phyloP scores from a whole-genome alignment of 2,888 invertebrate species.

The Tolmerus cingulatus region DNA sequence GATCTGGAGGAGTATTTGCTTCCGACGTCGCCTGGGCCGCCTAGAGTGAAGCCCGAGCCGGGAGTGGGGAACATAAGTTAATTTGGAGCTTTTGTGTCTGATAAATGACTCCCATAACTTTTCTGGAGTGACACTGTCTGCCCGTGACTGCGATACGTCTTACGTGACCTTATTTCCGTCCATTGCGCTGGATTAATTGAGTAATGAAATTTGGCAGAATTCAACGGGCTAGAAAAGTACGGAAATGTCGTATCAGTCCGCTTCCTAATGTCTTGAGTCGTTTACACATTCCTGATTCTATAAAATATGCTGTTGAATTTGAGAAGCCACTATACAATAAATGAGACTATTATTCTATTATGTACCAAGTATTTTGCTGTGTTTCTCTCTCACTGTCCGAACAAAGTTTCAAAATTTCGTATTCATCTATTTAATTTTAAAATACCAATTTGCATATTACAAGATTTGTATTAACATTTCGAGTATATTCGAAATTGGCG shows the following conservation, averaged over 20 bases:
- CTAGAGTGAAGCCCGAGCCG: background rate
- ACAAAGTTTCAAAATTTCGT: too few species aligned
- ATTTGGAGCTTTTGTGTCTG: background rate
- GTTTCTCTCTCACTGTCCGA: too few species aligned
- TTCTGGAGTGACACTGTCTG: background rate
- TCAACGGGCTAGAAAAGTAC: background rate
- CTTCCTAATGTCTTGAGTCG: background rate
- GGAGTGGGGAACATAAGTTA: background rate
- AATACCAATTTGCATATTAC: too few species aligned
- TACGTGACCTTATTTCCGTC: background rate
- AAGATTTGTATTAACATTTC: too few species aligned
- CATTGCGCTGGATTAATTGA: background rate
- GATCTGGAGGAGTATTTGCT: background rate
- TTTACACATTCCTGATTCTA: background rate
- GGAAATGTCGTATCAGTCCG: background rate
- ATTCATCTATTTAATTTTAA: too few species aligned
- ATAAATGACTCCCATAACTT: background rate
- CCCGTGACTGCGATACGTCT: background rate
- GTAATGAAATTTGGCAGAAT: background rate
- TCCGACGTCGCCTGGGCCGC: background rate
- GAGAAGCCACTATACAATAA: background rate
- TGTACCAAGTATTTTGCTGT: too few species aligned
- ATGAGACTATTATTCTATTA: too few species aligned
- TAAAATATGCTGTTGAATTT: background rate
- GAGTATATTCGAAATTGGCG: too few species aligned